phyloP scores from a whole-genome alignment of 1,140 invertebrate species.

The Meloidogyne chitwoodi region DNA sequence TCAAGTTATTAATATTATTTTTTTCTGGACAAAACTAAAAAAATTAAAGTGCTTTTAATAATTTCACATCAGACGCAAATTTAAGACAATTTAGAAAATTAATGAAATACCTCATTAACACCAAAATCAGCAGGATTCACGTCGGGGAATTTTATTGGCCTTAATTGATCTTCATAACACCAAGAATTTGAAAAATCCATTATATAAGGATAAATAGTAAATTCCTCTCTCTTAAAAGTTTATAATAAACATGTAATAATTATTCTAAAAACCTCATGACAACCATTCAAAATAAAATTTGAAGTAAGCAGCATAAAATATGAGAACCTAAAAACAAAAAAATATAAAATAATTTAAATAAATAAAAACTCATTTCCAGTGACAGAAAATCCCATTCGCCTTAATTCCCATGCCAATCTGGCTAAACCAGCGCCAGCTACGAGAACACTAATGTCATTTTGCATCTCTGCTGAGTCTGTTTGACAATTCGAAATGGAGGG shows the following conservation, averaged over 20 bases:
- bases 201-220: slow-evolving; percentile 83
- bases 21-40: not conserved
- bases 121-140: slow-evolving; percentile 68
- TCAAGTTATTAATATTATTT: slow-evolving; percentile 65
- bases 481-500: not conserved
- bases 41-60: too few relatives aligned
- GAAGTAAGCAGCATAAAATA: slow-evolving; percentile 88
- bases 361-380: slow-evolving; percentile 97
- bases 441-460: slow-evolving; percentile 69
- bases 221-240: slow-evolving; percentile 61
- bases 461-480: not conserved
- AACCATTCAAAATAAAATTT: slow-evolving; percentile 47
- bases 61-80: too few relatives aligned
- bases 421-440: slow-evolving; percentile 92
- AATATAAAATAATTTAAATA: not conserved
- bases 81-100: not conserved
- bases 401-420: slow-evolving; percentile 85
- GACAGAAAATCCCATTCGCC: slow-evolving; percentile 78
- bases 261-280: slow-evolving; percentile 28
- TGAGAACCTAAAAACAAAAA: slow-evolving; percentile 83
- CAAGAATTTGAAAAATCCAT: slow-evolving; percentile 87
- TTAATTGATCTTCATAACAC: slow-evolving; percentile 74
- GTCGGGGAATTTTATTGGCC: slow-evolving; percentile 75
- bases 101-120: not conserved
- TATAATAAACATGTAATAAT: slow-evolving; percentile 60